phyloP scores from a whole-genome alignment of 2,113 vertebrate genomes.

The Sorex fumeus region DNA sequence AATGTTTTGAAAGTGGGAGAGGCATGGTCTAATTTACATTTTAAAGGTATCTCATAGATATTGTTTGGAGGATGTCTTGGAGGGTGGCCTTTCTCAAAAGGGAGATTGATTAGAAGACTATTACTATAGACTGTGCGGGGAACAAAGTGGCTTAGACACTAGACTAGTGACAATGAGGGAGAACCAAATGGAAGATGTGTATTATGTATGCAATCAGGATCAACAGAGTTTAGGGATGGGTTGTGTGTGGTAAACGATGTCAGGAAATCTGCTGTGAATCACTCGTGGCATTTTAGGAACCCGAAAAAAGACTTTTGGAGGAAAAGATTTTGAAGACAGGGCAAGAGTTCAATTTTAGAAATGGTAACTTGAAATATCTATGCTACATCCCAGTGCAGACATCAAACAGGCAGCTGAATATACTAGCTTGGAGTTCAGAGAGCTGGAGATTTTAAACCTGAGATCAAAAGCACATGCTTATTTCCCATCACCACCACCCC shows the following conservation, averaged over 20 bases:
- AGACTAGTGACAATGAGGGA: not conserved
- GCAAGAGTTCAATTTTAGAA: constrained; percentile 42
- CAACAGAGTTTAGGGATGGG: not conserved
- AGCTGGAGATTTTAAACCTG: constrained; percentile 13
- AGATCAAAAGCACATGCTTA: not conserved
- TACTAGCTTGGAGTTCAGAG: not conserved
- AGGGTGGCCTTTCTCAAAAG: no score
- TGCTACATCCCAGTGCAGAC: not conserved
- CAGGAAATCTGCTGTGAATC: not conserved
- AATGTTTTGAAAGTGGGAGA: not conserved
- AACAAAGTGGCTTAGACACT: not conserved
- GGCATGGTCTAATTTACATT: not conserved
- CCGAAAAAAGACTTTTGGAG: constrained; percentile 21
- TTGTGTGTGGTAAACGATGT: not conserved
- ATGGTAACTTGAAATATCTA: constrained; percentile 13
- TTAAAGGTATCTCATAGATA: not conserved
- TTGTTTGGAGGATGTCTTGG: not conserved
- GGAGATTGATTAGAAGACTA: no score
- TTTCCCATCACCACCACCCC: not conserved
- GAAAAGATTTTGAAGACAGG: constrained; percentile 5
- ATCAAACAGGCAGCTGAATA: not conserved
- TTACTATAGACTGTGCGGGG: not conserved
- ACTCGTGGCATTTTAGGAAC: constrained; percentile 21
- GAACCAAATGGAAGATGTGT: not conserved
- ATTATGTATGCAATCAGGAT: not conserved